Percentiles rank a stretch among this genome's conserved stretches.
phyloP scores from a whole-genome alignment of 1,140 invertebrate genomes.

The Dysdera silvatica region DNA sequence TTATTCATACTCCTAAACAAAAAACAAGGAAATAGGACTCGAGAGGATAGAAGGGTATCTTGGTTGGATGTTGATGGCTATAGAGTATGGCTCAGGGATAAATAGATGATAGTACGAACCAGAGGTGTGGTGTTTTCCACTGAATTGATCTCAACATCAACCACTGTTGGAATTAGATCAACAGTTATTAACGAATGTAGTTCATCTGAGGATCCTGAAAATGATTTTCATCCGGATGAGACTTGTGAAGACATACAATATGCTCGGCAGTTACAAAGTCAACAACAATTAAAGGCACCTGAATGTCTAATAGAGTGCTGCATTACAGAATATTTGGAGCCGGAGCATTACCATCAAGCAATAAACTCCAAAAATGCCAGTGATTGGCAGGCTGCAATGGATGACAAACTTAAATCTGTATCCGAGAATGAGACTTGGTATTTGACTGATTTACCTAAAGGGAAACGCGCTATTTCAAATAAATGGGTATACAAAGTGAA shows the following conservation, averaged over 20 bases:
- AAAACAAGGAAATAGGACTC: background rate
- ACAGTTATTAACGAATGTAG: background rate
- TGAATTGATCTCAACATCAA: background rate
- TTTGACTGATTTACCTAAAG: background rate
- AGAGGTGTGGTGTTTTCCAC: background rate
- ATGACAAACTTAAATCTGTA: slow-evolving; percentile 12
- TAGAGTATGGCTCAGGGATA: too few species aligned
- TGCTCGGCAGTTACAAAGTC: too few species aligned
- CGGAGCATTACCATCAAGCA: slow-evolving; percentile 9
- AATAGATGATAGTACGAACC: background rate
- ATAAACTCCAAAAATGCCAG: background rate
- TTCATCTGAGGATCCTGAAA: background rate
- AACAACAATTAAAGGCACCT: too few species aligned
- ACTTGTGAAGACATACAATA: background rate
- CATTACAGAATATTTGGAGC: too few species aligned
- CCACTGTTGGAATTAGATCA: background rate
- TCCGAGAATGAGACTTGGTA: background rate
- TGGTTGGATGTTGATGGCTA: too few species aligned
- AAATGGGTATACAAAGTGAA: slow-evolving; percentile 24
- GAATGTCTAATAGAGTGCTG: too few species aligned
- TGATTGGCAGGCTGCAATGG: slow-evolving; percentile 20
- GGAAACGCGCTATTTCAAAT: background rate
- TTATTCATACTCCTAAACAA: slow-evolving; percentile 6
- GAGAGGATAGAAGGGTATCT: background rate
- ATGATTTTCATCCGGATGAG: background rate